phyloP scores from a whole-genome alignment of 2,113 vertebrate species.

The Tor tambroides region DNA sequence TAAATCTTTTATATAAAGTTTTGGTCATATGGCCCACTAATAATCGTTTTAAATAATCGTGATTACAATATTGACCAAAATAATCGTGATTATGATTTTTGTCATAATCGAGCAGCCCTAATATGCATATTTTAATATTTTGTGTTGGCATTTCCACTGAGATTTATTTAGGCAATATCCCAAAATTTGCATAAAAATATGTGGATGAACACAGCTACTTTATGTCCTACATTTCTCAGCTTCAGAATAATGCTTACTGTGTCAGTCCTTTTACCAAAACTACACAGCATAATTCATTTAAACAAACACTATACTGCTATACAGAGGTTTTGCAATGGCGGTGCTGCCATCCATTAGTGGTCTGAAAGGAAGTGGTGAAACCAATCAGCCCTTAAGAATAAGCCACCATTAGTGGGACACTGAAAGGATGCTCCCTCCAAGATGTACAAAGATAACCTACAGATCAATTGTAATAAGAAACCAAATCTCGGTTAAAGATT shows the following conservation, averaged over 20 bases:
- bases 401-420: conserved; percentile 5
- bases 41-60: no score
- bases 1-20: no score
- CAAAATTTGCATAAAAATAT: no score
- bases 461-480: not conserved
- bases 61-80: no score
- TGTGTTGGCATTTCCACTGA: no score
- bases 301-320: not conserved
- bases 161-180: no score
- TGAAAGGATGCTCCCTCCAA: not conserved
- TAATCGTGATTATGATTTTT: no score
- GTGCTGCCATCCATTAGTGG: not conserved
- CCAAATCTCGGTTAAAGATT: no score
- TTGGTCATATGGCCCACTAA: no score
- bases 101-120: no score
- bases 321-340: not conserved
- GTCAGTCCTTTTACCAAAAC: not conserved
- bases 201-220: no score
- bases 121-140: no score
- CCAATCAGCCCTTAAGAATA: not conserved
- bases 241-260: not conserved
- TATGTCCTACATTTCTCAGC: not conserved
- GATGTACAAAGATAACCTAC: not conserved
- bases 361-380: conserved; percentile 21
- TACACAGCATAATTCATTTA: not conserved